Base-by-base conservation (phyloP, 92 coral and sea anemone species). In the Plumapathes pennacea region DNA sequence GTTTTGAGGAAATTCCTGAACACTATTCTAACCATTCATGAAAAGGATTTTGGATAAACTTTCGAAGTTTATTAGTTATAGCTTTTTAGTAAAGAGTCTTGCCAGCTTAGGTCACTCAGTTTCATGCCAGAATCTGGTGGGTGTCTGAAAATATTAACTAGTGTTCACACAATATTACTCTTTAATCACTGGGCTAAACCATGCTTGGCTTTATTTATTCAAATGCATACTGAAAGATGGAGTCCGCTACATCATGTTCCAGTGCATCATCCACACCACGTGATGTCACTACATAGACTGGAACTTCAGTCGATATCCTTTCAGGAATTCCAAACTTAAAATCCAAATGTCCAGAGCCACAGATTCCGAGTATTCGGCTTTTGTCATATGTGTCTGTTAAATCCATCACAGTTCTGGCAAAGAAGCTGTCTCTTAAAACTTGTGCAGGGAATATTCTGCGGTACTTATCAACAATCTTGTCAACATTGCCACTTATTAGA, bases 291-390 rank as follows among this genome's bases (percentile, higher is more conserved):
- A 85, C 70, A 38, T 45, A 61, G 4, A 66, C 57, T 25, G 88
- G 81, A 14, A 69, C 61, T 20, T 74, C 47, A 24, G 52, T 60
- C 18, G 86, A 26, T 12, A 85, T 81, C 38, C 94, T 75, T 33
- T 85, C 94, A 14, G 94, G 94, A 11, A 81, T 60, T 14, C 94
- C 94, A 70, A 69, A 85, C 12, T 66, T 76, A 46, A 62, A 58
- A 38, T 85, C 88, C 29, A 85, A 60, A 33, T 85, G 94, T 0
- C 94, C 88, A 26, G 88, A 85, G 2, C 94, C 94, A 52, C 88
- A 85, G 14, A 85, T 52, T 1, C 88, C 94, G 8, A 85, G 50
- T 17, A 85, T 77, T 31, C 78, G 64, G 11, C 67, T 54, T 11
- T 29, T 57, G 37, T 83, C 58, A n/a, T 81, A 59, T 14, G 84